phyloP scores from a whole-genome alignment of 2,888 invertebrate species.

The Pelosia muscerda region DNA sequence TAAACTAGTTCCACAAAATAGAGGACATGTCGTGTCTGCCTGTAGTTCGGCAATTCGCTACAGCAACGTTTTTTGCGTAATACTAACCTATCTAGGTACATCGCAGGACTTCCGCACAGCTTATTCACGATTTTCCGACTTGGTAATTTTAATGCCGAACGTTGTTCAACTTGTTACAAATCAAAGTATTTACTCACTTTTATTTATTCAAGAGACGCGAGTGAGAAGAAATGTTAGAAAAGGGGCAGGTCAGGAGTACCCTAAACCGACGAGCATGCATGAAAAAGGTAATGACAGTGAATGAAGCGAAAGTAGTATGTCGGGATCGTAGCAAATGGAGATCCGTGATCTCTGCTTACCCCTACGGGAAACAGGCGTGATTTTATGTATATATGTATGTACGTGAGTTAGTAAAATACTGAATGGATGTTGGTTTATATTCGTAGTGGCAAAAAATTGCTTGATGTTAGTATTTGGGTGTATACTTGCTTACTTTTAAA shows the following conservation, averaged over 20 bases:
- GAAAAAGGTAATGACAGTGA: too few relatives aligned
- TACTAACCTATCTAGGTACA: too few relatives aligned
- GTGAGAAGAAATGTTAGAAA: background rate
- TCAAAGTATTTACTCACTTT: background rate
- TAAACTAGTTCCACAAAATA: slow-evolving; percentile 11
- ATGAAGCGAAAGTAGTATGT: too few relatives aligned
- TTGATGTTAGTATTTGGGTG: background rate
- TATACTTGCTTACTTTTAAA: background rate
- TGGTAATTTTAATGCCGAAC: background rate
- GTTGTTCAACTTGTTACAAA: background rate
- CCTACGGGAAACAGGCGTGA: too few relatives aligned
- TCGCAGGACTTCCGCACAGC: background rate
- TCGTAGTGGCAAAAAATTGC: background rate
- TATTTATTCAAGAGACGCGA: background rate
- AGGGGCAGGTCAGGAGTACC: too few relatives aligned
- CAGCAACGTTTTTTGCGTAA: background rate
- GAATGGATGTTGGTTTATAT: background rate
- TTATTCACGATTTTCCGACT: background rate
- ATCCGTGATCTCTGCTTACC: too few relatives aligned
- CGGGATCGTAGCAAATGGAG: too few relatives aligned
- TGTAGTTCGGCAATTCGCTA: slow-evolving; percentile 18
- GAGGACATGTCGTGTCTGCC: slow-evolving; percentile 37
- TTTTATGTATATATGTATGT: too few relatives aligned
- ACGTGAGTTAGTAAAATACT: background rate
- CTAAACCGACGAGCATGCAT: too few relatives aligned